phyloP scores from a whole-genome alignment of 2,797 vertebrate species.

The Sebastes matsubarae region DNA sequence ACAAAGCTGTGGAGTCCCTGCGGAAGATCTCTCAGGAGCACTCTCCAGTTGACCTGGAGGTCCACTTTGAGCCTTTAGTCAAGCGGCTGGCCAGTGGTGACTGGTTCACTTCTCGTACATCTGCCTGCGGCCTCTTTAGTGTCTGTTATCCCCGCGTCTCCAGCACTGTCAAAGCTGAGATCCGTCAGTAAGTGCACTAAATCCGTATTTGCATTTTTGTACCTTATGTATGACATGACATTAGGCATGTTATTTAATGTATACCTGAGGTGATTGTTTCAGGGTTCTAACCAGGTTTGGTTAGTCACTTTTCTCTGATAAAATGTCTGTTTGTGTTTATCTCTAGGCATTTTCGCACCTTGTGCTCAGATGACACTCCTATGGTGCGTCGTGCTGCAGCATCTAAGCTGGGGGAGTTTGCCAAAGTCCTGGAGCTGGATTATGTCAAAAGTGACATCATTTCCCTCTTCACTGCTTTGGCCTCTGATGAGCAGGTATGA shows the following conservation, averaged over 20 bases:
- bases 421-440: slow-evolving; percentile 88
- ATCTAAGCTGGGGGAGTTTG: slow-evolving; percentile 89
- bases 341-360: slow-evolving; percentile 87
- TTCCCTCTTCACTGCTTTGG: slow-evolving; percentile 88
- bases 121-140: slow-evolving; percentile 89
- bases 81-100: slow-evolving; percentile 89
- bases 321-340: slow-evolving; percentile 8
- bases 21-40: slow-evolving; percentile 90
- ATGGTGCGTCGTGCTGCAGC: slow-evolving; percentile 90
- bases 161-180: slow-evolving; percentile 88
- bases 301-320: neutral
- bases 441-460: slow-evolving; percentile 90
- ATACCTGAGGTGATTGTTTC: neutral
- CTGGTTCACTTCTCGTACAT: slow-evolving; percentile 92
- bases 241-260: neutral
- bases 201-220: neutral
- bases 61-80: slow-evolving; percentile 89
- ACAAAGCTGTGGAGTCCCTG: slow-evolving; percentile 90
- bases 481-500: slow-evolving; percentile 89
- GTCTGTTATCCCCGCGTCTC: slow-evolving; percentile 90
- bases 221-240: neutral
- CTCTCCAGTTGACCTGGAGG: slow-evolving; percentile 89
- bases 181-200: slow-evolving; percentile 84
- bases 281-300: neutral
- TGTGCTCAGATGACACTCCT: slow-evolving; percentile 89